These are phyloP conservation scores for Drosophila pandora DNA, from an alignment of 1,140 invertebrate genomes.

Conservation along the genomic window DNA sequence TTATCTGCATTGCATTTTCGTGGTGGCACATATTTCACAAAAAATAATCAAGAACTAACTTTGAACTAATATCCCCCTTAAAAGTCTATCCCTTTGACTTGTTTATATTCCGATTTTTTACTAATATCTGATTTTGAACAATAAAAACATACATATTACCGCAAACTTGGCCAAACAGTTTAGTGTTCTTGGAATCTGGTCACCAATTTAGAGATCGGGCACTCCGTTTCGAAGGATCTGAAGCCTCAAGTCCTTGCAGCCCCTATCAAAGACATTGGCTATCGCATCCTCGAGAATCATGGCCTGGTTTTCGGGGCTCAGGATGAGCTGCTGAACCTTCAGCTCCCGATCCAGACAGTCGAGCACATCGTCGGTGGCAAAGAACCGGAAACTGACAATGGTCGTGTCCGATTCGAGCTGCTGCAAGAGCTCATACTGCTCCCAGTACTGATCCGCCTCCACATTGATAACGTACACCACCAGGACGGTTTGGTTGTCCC, in stretches of 20 bases:
- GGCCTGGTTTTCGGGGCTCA: constrained; percentile 21
- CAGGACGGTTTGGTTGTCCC: constrained; percentile 54
- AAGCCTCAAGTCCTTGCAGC: constrained; percentile 53
- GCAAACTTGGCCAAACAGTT: background rate
- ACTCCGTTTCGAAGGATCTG: constrained; percentile 34
- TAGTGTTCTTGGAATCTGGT: too few species aligned
- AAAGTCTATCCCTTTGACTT: too few species aligned
- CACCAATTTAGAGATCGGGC: background rate
- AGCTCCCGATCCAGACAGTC: constrained; percentile 65
- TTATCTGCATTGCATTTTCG: constrained; percentile 45
- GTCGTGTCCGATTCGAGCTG: constrained; percentile 57
- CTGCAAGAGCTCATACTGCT: constrained; percentile 66
- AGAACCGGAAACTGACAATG: constrained; percentile 52
- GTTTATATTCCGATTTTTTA: too few species aligned
- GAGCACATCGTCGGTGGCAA: constrained; percentile 44
- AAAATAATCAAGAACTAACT: background rate
- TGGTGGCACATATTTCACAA: constrained; percentile 17
- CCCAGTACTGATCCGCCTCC: constrained; percentile 43
- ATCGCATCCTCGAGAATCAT: constrained; percentile 39
- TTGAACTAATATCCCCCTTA: background rate
- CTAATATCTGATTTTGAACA: background rate
- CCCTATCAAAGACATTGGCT: constrained; percentile 18
- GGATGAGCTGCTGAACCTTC: constrained; percentile 14
- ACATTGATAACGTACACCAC: constrained; percentile 67
- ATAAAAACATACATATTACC: background rate